Evolutionary conservation across 2,888 invertebrate species (phyloP).

Genomic region (Patella pellucida): DNA sequence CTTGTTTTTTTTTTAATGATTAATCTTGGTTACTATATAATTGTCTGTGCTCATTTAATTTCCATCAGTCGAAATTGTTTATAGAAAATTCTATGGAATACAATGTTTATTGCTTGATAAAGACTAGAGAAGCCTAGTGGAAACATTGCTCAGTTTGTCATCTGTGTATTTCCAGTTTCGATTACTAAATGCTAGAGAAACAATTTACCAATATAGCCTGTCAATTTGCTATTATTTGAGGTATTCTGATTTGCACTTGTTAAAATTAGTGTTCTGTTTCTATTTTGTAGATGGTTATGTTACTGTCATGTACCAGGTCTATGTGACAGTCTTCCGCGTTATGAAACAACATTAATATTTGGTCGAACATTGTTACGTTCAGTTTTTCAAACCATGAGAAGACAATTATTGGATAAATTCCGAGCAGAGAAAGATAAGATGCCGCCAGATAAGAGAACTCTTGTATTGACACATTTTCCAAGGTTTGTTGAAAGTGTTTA

Average conservation of each 20-base stretch:
- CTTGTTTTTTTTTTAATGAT: not conserved
- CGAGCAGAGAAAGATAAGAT: slow-evolving; percentile 90
- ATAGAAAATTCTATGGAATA: not conserved
- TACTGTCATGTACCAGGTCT: slow-evolving; percentile 96
- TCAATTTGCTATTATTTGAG: too few relatives aligned
- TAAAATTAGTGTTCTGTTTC: not conserved
- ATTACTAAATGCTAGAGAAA: not conserved
- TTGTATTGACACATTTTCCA: slow-evolving; percentile 91
- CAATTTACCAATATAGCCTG: not conserved
- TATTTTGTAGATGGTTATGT: slow-evolving; percentile 81
- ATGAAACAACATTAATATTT: slow-evolving; percentile 91
- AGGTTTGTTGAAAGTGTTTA: slow-evolving; percentile 70
- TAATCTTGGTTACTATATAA: not conserved
- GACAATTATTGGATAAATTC: slow-evolving; percentile 92
- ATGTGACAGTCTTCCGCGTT: slow-evolving; percentile 92
- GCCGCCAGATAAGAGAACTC: slow-evolving; percentile 85
- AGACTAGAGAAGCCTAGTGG: too few relatives aligned
- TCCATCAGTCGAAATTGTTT: too few relatives aligned
- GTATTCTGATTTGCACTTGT: too few relatives aligned
- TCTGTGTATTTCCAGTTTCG: not conserved
- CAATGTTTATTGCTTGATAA: too few relatives aligned
- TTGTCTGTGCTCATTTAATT: not conserved
- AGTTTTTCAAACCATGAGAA: slow-evolving; percentile 85
- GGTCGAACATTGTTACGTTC: slow-evolving; percentile 88
- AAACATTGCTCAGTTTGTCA: not conserved